Base-by-base conservation (phyloP, 2,888 invertebrate genomes). In the Xanthorhoe designata region DNA sequence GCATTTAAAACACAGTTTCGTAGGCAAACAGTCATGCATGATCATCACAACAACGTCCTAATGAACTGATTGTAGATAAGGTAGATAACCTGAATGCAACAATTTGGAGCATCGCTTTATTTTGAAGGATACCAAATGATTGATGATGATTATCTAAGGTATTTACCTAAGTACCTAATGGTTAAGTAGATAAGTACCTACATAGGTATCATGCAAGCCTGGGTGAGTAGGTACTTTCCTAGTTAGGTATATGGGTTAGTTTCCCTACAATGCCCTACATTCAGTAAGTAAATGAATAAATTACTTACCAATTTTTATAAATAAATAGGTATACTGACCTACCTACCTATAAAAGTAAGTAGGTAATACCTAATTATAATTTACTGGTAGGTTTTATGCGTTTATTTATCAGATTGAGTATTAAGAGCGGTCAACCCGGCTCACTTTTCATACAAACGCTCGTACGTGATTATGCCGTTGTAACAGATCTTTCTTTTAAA, bases 1-100 rank as follows among this genome's bases (percentile, higher is more conserved):
- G 58, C 50, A 45, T 32, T 32, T 10, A 15, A 50, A 61, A 49
- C 7, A 53, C 15, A 15, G 45, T 53, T 29, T 61, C 6, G 29
- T 15, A 19, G 9, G 50, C 32, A 50, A 50, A 50, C 10, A 13
- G 32, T 32, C 32, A 42, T 42, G 9, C 4, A 10, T 18, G 10
- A 49, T 49, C 18, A 18, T 6, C 35, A 35, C 24, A 35, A 8
- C 38, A 38, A 8, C 9, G 10, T 38, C 32, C 32, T 32, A 2
- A 32, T 32, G 7, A 32, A 17, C 17, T 47, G 4, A 7, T 17
- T 17, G 1, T 17, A 15, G 47, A 47, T 47, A 47, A 7, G n/a
- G 42, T 1, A 7, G 87, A 89, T 88, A 89, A 86, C 86, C 86
- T 81, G 81, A 85, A 84, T 86, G 78, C 74, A 76, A 76, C 73